These are phyloP conservation scores for Gadus chalcogrammus DNA, from an alignment of 2,113 vertebrate genomes.

Conservation along the genomic window DNA sequence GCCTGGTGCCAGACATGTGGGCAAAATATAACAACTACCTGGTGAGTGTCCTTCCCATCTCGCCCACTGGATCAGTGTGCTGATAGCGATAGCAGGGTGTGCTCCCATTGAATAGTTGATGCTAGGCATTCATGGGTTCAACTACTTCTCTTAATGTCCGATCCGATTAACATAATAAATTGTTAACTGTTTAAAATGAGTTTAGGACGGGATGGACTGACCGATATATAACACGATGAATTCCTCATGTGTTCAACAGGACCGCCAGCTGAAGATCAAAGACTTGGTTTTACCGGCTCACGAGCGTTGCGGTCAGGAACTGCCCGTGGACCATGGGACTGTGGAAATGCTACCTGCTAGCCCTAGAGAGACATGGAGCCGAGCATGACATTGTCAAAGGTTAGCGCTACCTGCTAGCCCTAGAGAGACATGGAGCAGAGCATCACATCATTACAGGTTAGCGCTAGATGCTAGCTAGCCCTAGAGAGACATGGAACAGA, in stretches of 20 bases:
- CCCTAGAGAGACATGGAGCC: conserved; percentile 87
- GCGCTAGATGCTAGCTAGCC: conserved; percentile 59
- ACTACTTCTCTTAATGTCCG: no score
- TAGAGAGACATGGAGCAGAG: conserved; percentile 83
- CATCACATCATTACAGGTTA: conserved; percentile 81
- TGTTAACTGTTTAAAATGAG: no score
- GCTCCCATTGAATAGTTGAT: no score
- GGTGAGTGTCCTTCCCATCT: conserved; percentile 72
- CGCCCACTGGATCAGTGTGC: background rate
- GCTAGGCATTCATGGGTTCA: no score
- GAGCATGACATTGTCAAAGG: conserved; percentile 82
- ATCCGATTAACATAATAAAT: no score
- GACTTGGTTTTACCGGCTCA: conserved; percentile 87
- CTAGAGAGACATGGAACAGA: conserved; percentile 88
- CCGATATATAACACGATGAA: background rate
- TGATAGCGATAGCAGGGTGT: no score
- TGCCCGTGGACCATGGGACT: conserved; percentile 95
- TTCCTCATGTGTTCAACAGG: conserved; percentile 62
- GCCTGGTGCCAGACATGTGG: conserved; percentile 96
- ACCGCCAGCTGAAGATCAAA: conserved; percentile 91
- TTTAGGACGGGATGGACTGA: background rate
- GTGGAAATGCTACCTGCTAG: conserved; percentile 90
- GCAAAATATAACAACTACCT: conserved; percentile 88
- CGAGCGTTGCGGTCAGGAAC: conserved; percentile 87
- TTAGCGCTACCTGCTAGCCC: conserved; percentile 63